Evolutionary conservation across 2,888 invertebrate genomes (phyloP).

Genomic region (Nephrotoma guestfalica): DNA sequence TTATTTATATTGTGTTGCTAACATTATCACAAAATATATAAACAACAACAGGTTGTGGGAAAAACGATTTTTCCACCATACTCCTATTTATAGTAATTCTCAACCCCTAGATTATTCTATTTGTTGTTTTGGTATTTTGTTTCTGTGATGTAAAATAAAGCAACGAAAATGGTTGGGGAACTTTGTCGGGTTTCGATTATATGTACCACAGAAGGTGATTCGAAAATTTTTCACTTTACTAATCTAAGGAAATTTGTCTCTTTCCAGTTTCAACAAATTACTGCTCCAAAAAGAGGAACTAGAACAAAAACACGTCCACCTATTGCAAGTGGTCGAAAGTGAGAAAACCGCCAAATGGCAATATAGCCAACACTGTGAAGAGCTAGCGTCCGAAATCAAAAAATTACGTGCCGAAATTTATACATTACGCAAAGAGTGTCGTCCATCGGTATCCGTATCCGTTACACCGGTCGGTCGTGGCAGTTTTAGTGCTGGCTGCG

Average conservation of each 20-base stretch:
- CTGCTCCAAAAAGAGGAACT: constrained; percentile 79
- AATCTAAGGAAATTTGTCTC: no score
- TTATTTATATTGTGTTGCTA: neutral
- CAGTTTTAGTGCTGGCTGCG: constrained; percentile 18
- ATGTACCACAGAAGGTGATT: no score
- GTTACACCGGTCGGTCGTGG: constrained; percentile 23
- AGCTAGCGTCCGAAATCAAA: constrained; percentile 75
- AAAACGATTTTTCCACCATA: neutral
- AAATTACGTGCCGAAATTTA: constrained; percentile 76
- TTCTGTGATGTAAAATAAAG: neutral
- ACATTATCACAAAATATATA: neutral
- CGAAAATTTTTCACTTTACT: no score
- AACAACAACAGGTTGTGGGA: neutral
- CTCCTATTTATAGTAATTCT: no score
- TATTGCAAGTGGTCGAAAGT: constrained; percentile 78
- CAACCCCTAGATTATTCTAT: neutral
- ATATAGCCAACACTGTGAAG: constrained; percentile 84
- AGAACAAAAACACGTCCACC: constrained; percentile 81
- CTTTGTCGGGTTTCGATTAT: no score
- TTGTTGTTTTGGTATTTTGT: neutral
- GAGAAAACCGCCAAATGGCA: constrained; percentile 89
- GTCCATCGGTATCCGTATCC: constrained; percentile 35
- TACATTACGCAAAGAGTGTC: constrained; percentile 66
- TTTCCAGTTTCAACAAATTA: constrained; percentile 74
- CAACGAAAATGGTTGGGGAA: neutral